These are phyloP conservation scores for Drosophila fulvimacula DNA, from an alignment of 2,888 invertebrate genomes.

Conservation along the genomic window DNA sequence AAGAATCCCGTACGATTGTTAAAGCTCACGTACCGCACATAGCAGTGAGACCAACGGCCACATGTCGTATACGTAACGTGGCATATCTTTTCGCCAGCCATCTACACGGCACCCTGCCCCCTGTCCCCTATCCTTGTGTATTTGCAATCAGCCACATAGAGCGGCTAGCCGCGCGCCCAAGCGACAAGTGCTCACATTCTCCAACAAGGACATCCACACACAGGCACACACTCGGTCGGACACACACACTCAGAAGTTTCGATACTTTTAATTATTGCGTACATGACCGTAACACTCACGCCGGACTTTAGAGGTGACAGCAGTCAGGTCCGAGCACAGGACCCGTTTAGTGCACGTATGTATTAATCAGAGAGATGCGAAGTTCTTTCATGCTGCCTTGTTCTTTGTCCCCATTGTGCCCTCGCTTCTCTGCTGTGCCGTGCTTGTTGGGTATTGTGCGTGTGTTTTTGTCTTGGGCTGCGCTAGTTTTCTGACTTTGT, in stretches of 20 bases:
- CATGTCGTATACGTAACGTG: conserved; percentile 78
- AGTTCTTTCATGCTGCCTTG: conserved; percentile 60
- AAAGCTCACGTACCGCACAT: conserved; percentile 74
- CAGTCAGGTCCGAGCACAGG: conserved; percentile 30
- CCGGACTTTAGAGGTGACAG: conserved; percentile 67
- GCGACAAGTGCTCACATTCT: conserved; percentile 72
- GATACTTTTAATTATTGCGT: conserved; percentile 82
- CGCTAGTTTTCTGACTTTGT: conserved; percentile 63
- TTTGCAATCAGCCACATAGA: conserved; percentile 75
- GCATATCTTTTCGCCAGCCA: conserved; percentile 63
- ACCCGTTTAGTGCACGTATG: conserved; percentile 70
- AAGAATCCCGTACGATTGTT: conserved; percentile 73
- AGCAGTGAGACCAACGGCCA: conserved; percentile 51
- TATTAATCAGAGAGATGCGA: conserved; percentile 73
- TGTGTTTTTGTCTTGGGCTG: conserved; percentile 24
- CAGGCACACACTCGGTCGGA: conserved; percentile 11
- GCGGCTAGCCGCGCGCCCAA: conserved; percentile 69
- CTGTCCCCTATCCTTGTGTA: conserved; percentile 46
- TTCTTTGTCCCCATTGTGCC: background rate
- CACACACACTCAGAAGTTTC: conserved; percentile 59
- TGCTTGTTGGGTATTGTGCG: conserved; percentile 6
- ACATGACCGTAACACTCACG: conserved; percentile 76
- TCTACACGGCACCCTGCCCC: conserved; percentile 1
- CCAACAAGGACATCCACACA: conserved; percentile 21
- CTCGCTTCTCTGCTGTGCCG: background rate